A percentile compares a stretch with the other conserved stretches of the same genome.
Evolutionary conservation across 2,113 vertebrate species (phyloP).

Genomic region (Phalacrocorax aristotelis): DNA sequence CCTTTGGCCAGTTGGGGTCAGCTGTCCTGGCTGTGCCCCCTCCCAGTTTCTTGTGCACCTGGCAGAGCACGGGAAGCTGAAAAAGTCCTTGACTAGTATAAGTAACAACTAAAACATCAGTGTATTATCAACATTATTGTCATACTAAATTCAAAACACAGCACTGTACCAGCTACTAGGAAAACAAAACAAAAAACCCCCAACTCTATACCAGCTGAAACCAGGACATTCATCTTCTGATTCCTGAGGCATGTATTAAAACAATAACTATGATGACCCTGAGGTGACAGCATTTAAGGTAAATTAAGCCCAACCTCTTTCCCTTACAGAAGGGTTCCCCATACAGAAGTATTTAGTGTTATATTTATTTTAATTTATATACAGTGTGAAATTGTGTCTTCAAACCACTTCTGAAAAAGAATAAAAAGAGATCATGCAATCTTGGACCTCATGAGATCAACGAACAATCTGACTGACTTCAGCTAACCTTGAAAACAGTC

Average conservation of each 20-base stretch:
- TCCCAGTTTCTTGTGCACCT: too few relatives aligned
- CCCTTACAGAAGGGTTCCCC: neutral
- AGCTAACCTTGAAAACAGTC: neutral
- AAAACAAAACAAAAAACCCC: too few relatives aligned
- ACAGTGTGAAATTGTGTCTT: neutral
- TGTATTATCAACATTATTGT: too few relatives aligned
- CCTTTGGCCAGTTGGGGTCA: too few relatives aligned
- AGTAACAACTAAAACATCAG: too few relatives aligned
- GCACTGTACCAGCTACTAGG: too few relatives aligned
- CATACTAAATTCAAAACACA: too few relatives aligned
- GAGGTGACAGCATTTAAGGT: neutral
- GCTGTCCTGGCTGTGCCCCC: too few relatives aligned
- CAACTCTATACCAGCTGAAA: too few relatives aligned
- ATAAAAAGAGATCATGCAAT: neutral
- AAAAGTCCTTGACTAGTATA: too few relatives aligned
- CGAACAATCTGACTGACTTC: neutral
- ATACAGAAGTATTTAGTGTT: neutral
- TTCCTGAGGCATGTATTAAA: neutral
- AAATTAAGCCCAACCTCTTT: neutral
- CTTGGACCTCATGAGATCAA: neutral
- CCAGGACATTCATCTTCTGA: neutral
- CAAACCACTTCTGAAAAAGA: neutral
- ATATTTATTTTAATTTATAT: neutral
- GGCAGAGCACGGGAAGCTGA: too few relatives aligned
- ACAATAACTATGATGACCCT: neutral